phyloP scores from a whole-genome alignment of 2,113 vertebrate genomes.

The Oxyura jamaicensis region DNA sequence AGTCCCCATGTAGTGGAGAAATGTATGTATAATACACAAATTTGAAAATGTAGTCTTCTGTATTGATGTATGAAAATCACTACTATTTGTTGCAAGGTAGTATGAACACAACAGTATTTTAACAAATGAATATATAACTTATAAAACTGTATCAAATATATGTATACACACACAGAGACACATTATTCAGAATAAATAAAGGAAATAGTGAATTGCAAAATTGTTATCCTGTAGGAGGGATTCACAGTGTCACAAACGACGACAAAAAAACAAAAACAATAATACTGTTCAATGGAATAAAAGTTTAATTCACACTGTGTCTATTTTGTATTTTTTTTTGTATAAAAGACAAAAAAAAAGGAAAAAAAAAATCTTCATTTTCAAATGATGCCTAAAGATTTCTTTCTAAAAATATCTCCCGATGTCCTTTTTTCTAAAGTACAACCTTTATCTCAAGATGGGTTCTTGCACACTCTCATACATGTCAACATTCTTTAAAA shows the following conservation, averaged over 20 bases:
- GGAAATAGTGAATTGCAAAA: not conserved
- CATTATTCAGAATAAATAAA: not conserved
- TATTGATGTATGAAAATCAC: not conserved
- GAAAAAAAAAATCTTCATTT: not conserved
- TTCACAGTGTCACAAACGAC: not conserved
- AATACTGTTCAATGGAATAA: not conserved
- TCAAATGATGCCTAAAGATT: not conserved
- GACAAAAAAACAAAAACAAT: not conserved
- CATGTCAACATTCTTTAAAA: not conserved
- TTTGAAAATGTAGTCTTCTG: not conserved
- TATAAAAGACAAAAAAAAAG: not conserved
- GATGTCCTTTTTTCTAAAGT: not conserved
- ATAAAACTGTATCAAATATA: not conserved
- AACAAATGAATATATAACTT: not conserved
- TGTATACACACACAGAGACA: fast-evolving
- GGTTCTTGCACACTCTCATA: not conserved
- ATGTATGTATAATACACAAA: not conserved
- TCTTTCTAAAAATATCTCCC: not conserved
- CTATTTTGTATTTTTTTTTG: not conserved
- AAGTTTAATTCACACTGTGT: not conserved
- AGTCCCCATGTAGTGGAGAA: not conserved
- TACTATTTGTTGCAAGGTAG: not conserved
- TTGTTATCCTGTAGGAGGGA: not conserved
- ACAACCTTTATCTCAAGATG: not conserved
- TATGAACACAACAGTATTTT: not conserved